Base-by-base conservation (phyloP, 2,113 vertebrate species). In the Scytalopus superciliaris region DNA sequence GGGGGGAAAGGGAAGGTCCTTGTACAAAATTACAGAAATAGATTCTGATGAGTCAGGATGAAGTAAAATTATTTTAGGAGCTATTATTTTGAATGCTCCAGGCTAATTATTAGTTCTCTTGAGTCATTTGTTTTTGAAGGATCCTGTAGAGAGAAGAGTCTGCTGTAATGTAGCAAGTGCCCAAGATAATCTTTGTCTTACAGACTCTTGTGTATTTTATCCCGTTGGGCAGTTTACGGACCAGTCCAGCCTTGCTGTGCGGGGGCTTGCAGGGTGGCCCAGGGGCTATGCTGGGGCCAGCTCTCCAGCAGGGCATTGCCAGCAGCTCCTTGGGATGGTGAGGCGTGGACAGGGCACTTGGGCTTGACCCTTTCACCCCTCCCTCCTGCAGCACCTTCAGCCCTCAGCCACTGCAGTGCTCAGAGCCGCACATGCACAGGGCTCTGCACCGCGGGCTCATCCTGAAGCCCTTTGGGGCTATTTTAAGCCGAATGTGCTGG, bases 381-480 rank as follows among this genome's bases (percentile, higher is more conserved):
- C 35, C 19, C 47, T 55, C 19, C 72, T 68, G 19, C 55, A 56
- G 72, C 39, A 31, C 21, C 18, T 35, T 9, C 27, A 55, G 50
- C 3, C 5, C 11, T 1, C 10, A 24, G 62, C 39, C 2, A 2
- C 39, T 68, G 39, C 62, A n/a, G 24, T 14, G 59, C 77, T 13
- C 0, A 12, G 55, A 37, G 60, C 69, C 21, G n/a, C 2, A 12
- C 4, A 1, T 35, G 68, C 79, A 33, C 35, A 70, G 31, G 47
- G 55, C 45, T 18, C 68, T 15, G 7, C 3, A 1, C 3, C 0
- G 24, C 21, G 2, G 11, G 1, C 27, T 39, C 3, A 7, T 10
- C 89, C 91, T 10, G 2, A 17, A 27, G 74, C 12, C 7, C 37
- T 69, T 19, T 1, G 16, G 17, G 74, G 67, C 27, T 94, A 93